Percentiles rank a stretch among this genome's conserved stretches.
Conservation (phyloP, 2,113 vertebrate species). For the Microcebus ravelobensis region DNA sequence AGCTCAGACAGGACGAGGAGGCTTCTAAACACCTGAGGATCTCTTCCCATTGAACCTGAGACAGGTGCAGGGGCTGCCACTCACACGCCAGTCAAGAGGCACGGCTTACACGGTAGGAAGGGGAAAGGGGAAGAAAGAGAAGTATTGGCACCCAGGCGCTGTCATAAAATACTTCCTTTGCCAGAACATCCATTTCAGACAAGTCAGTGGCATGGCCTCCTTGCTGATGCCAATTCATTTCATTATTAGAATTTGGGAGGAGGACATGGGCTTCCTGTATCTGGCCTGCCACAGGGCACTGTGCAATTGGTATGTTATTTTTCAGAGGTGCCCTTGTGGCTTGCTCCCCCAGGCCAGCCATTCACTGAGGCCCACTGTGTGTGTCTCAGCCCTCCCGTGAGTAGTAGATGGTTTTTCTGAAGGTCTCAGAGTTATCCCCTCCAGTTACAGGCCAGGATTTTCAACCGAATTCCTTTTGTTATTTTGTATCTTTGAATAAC, state of each 20-base stretch:
- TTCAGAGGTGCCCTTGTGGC: not conserved
- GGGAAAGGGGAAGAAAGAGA: not conserved
- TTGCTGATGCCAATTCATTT: not conserved
- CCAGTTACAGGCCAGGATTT: not conserved
- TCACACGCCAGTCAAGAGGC: too few relatives aligned
- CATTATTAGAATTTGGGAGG: not conserved
- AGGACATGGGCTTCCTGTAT: not conserved
- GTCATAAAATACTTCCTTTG: not conserved
- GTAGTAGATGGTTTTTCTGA: not conserved
- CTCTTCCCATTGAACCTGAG: not conserved
- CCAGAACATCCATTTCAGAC: not conserved
- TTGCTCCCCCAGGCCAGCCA: not conserved
- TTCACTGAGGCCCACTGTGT: not conserved
- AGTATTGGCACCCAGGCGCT: not conserved
- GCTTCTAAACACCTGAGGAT: not conserved
- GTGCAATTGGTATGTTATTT: not conserved
- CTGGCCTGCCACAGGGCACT: not conserved
- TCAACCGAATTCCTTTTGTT: not conserved
- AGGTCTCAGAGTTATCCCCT: not conserved
- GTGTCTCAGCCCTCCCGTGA: not conserved
- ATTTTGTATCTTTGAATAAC: not conserved
- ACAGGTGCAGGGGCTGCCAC: not conserved
- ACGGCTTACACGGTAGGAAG: rapidly evolving
- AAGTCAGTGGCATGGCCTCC: not conserved
- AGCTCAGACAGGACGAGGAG: not conserved